Base-by-base conservation (phyloP, 1,140 invertebrate species). In the Thrips palmi region DNA sequence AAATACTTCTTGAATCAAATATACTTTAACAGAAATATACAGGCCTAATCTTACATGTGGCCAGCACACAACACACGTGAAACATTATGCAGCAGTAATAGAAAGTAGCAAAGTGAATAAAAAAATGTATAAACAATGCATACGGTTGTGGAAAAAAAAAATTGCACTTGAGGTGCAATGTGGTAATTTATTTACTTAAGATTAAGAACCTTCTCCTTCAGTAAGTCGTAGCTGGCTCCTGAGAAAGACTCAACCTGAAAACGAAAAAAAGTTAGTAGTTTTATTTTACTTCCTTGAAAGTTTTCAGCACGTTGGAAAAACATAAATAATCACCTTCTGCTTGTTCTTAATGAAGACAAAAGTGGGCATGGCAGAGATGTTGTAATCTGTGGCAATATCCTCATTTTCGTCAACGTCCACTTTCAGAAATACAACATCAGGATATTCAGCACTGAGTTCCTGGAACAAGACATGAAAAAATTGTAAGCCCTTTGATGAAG, bases 341-440 rank as follows among this genome's bases (percentile, higher is more conserved):
- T 64, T 61, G 47, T 74, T 73, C 60, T 88, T 92, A 44, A 92
- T 63, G 56, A 92, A 89, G 17, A 91, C 57, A 56, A 94, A 94
- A 1, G 88, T 93, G 29, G 89, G 89, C 87, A 93, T 92, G 33
- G 81, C 83, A 43, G 66, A 67, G 46, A 94, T 76, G 45, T 77
- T 67, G 58, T 87, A 89, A 38, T 79, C 65, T 34, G 64, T 60
- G 7, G 80, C 78, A 35, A 91, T 59, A 14, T 87, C 83, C 52
- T 86, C 84, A 51, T 71, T 73, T 46, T 88, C 80, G 51, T 94
- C 88, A 2, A 94, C 85, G 60, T 93, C 86, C 15, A 88, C 73
- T 54, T 75, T 74, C 2, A 69, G 44, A 46, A 78, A 73, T 2
- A 74, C 45, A n/a, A 77, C 66, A 49, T 74, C 57, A 3, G 50